Evolutionary conservation across 2,888 invertebrate species (phyloP).

Genomic region (Drosophila diplacantha): DNA sequence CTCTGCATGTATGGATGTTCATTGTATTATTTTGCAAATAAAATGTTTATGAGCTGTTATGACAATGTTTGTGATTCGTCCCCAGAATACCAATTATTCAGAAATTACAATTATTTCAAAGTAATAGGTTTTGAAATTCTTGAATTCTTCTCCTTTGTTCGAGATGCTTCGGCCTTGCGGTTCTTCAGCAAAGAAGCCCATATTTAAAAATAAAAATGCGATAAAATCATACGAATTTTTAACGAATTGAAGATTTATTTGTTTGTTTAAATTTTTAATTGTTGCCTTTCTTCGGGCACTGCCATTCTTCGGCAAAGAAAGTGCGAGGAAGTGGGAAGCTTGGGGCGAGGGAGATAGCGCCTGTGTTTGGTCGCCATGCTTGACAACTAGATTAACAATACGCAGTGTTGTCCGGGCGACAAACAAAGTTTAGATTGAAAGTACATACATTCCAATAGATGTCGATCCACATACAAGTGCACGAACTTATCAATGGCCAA

Average conservation of each 20-base stretch:
- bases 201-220: too few relatives aligned
- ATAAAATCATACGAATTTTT: too few relatives aligned
- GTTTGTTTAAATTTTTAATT: not conserved
- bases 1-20: not conserved
- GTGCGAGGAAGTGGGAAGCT: not conserved
- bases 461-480: not conserved
- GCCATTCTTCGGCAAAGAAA: not conserved
- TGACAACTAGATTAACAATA: constrained; percentile 64
- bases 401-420: constrained; percentile 22
- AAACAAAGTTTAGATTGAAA: constrained; percentile 40
- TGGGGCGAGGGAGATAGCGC: constrained; percentile 9
- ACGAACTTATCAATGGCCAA: constrained; percentile 34
- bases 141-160: not conserved
- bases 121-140: too few relatives aligned
- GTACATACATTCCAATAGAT: constrained; percentile 33
- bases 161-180: too few relatives aligned
- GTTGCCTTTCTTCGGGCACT: not conserved
- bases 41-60: not conserved
- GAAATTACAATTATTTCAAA: not conserved
- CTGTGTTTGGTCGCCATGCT: constrained; percentile 37
- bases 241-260: too few relatives aligned
- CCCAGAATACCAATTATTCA: not conserved
- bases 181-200: too few relatives aligned
- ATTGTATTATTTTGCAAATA: not conserved
- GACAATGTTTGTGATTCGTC: not conserved